A percentile compares a stretch with the other conserved stretches of the same genome.
phyloP scores from a whole-genome alignment of 1,140 invertebrate genomes.

The Leptopilina boulardi region DNA sequence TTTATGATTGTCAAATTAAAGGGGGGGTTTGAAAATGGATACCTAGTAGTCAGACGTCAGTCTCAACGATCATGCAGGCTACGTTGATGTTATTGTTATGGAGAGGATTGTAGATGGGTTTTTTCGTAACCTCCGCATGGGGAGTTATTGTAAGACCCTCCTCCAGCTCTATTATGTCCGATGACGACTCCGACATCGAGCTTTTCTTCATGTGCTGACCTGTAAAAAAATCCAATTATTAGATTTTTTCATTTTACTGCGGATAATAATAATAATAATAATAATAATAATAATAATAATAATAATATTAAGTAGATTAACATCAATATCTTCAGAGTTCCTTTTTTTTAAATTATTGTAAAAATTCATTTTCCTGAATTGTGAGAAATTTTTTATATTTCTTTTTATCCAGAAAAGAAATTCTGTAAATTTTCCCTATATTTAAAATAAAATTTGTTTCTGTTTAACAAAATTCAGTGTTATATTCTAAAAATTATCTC shows the following conservation, averaged over 20 bases:
- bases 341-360: too few relatives aligned
- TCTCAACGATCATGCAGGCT: constrained; percentile 91
- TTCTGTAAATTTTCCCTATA: too few relatives aligned
- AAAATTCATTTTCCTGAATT: too few relatives aligned
- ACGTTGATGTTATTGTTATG: constrained; percentile 91
- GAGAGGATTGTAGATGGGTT: constrained; percentile 89
- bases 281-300: too few relatives aligned
- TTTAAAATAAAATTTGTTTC: too few relatives aligned
- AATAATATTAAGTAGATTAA: too few relatives aligned
- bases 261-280: neutral
- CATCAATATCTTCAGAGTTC: too few relatives aligned
- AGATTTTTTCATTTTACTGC: neutral
- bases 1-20: neutral
- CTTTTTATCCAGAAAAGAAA: too few relatives aligned
- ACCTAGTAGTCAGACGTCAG: constrained; percentile 98
- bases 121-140: constrained; percentile 84
- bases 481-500: too few relatives aligned
- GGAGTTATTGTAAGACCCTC: constrained; percentile 86
- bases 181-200: constrained; percentile 94
- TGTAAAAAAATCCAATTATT: constrained; percentile 66
- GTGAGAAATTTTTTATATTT: too few relatives aligned
- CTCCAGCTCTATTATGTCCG: constrained; percentile 96
- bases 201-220: constrained; percentile 94
- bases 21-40: constrained; percentile 40
- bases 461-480: too few relatives aligned